Conservation (phyloP, 2,888 invertebrate genomes). For the Danaus chrysippus region DNA sequence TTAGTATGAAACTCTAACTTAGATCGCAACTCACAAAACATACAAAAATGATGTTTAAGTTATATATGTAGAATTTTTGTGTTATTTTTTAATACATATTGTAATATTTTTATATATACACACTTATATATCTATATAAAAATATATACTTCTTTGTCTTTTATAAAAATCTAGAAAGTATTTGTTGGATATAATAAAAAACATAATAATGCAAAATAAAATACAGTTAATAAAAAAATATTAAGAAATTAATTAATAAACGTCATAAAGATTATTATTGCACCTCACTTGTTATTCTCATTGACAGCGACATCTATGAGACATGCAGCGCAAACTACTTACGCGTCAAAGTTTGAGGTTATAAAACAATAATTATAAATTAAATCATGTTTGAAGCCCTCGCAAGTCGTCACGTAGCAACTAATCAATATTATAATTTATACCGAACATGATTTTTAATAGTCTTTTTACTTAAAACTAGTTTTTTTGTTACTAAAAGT, state of each 20-base stretch:
- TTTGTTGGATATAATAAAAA: too few species aligned
- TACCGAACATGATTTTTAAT: not conserved
- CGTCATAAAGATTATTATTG: not conserved
- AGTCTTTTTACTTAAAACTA: not conserved
- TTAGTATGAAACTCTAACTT: too few species aligned
- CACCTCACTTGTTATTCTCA: not conserved
- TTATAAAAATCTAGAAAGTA: too few species aligned
- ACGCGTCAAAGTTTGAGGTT: conserved; percentile 50
- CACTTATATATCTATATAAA: too few species aligned
- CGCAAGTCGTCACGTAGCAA: not conserved
- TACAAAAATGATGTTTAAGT: too few species aligned
- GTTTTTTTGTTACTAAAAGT: not conserved
- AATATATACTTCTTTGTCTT: too few species aligned
- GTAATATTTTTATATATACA: too few species aligned
- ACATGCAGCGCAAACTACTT: conserved; percentile 25
- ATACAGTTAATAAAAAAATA: not conserved
- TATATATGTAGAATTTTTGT: too few species aligned
- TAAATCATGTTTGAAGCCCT: conserved; percentile 8
- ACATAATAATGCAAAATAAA: too few species aligned
- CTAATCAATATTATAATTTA: conserved; percentile 2
- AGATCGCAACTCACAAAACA: too few species aligned
- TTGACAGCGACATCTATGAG: conserved; percentile 46
- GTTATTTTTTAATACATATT: too few species aligned
- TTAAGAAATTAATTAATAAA: not conserved
- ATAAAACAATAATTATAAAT: conserved; percentile 34